Evolutionary conservation across 2,888 invertebrate genomes (phyloP), one percentile per base, ranked within the genome.

Genomic region (Nebria brevicollis): DNA sequence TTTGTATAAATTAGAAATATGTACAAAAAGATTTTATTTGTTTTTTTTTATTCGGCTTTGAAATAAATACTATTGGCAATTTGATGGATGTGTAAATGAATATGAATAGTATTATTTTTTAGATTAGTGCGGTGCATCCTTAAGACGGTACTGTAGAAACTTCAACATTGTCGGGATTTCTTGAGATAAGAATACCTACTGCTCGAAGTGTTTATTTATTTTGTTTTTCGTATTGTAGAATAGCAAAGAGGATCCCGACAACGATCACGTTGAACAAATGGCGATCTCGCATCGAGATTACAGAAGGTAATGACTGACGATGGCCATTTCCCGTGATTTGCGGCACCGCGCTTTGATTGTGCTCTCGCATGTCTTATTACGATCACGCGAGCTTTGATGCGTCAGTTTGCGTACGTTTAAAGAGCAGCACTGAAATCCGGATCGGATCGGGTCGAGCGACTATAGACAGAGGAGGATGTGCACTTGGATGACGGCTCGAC

Each of bases 261-360:
- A 54, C 54, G 54, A 54, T 54, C 54, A 54, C 54, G 54, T 54
- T 54, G 54, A 54, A 54, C 54, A 54, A 54, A 54, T 54, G 54
- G 54, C 54, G 54, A 54, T 54, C 54, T 54, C 54, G 54, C 54
- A 54, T 54, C 54, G 54, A 54, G 54, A 54, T 54, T 54, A 54
- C 54, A 54, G 54, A 54, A 54, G 54, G 54, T 54, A 54, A 54
- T 54, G 54, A 54, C 54, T 54, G 54, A 54, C 54, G 54, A 54
- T 54, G 13, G 54, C 54, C 54, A 54, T 54, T 54, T 54, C 54
- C 54, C 54, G 54, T 54, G 54, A 54, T 54, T 54, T 54, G 54
- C 54, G 54, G 54, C 54, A 54, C 54, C 54, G 54, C 54, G 54
- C 54, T 54, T 54, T 54, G 54, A 54, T 54, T 54, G 54, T 54